A percentile compares a stretch with the other conserved stretches of the same genome.
phyloP scores from a whole-genome alignment of 2,113 vertebrate species.

The Hippolais icterina region DNA sequence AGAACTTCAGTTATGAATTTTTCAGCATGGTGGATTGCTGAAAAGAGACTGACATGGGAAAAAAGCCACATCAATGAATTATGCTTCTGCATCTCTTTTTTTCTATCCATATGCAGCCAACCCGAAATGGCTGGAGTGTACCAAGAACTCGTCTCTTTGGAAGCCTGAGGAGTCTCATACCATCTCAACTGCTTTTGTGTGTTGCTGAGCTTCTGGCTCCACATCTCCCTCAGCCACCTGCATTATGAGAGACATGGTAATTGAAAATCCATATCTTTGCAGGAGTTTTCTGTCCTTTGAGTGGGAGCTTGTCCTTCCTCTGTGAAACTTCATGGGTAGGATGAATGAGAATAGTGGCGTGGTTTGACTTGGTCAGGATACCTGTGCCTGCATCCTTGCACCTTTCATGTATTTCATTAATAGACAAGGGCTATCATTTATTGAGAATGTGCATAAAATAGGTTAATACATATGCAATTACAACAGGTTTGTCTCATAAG shows the following conservation, averaged over 20 bases:
- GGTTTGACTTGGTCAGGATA: not conserved
- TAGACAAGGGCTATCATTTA: not conserved
- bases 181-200: not conserved
- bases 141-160: not conserved
- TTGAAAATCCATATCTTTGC: not conserved
- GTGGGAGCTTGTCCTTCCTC: not conserved
- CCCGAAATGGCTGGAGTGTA: not conserved
- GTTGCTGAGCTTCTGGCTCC: not conserved
- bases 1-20: not conserved
- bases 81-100: not conserved
- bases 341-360: not conserved
- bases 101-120: not conserved
- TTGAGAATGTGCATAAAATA: not conserved
- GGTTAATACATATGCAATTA: not conserved
- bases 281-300: rapidly evolving
- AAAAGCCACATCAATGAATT: not conserved
- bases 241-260: not conserved
- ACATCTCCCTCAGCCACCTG: not conserved
- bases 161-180: not conserved
- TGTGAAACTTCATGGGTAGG: not conserved
- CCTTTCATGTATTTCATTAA: not conserved
- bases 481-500: not conserved
- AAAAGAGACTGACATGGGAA: not conserved
- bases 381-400: not conserved
- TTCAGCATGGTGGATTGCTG: not conserved